Percentiles rank a stretch among this genome's conserved stretches.
Conservation (phyloP, 1,140 invertebrate genomes). For the Mylabris phalerata region DNA sequence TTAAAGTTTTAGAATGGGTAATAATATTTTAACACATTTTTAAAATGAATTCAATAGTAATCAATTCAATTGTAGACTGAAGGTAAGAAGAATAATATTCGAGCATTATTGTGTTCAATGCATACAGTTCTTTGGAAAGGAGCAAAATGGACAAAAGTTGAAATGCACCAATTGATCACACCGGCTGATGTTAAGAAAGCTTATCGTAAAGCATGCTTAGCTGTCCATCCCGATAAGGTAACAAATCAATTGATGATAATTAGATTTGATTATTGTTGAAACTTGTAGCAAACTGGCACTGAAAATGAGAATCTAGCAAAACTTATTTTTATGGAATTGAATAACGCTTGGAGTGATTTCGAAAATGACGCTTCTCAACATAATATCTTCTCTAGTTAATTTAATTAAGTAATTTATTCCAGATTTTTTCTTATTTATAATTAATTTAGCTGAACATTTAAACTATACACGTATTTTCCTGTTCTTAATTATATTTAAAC, state of each 20-base stretch:
- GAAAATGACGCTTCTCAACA: constrained; percentile 84
- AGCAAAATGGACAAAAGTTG: constrained; percentile 83
- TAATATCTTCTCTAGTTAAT: constrained; percentile 64
- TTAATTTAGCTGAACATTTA: not conserved
- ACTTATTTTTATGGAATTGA: constrained; percentile 97
- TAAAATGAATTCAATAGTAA: not conserved
- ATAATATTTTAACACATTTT: constrained; percentile 9
- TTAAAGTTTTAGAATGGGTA: constrained; percentile 75
- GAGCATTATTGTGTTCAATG: constrained; percentile 88
- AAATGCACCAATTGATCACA: constrained; percentile 90
- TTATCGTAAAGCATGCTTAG: constrained; percentile 91
- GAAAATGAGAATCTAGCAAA: constrained; percentile 88
- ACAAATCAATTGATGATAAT: constrained; percentile 11
- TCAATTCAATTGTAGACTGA: constrained; percentile 59
- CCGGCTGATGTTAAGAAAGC: constrained; percentile 91
- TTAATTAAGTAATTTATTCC: constrained; percentile 3
- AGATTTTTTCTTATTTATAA: not conserved
- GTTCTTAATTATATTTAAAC: not conserved
- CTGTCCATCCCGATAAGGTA: constrained; percentile 98
- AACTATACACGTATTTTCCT: not conserved
- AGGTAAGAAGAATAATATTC: constrained; percentile 94
- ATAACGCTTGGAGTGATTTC: constrained; percentile 97
- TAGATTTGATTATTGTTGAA: constrained; percentile 14
- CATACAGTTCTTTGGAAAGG: constrained; percentile 93
- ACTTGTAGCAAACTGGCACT: constrained; percentile 79